Evolutionary conservation across 2,888 invertebrate genomes (phyloP), one percentile per base, ranked within the genome.

Genomic region (Ormyrus pomaceus): DNA sequence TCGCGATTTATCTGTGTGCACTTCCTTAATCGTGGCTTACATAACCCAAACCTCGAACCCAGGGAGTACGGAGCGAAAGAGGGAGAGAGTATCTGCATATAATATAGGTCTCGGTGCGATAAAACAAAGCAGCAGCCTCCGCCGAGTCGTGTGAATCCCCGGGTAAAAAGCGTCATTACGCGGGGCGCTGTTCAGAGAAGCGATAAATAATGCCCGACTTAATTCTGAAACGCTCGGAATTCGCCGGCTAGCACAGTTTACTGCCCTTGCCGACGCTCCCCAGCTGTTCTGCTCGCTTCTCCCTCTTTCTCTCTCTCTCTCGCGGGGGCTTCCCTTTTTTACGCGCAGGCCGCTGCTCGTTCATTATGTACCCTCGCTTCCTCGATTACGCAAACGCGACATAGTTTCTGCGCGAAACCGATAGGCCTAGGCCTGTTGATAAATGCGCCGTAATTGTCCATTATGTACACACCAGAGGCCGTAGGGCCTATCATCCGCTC

Each of bases 1-100:
- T 71, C 72, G 10, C 53, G 19, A 83, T 83, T 82, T 78, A 82
- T 83, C 79, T 77, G 69, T 34, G 34, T 65, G 50, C 56, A 55
- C 61, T 34, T 56, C 69, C 69, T n/a, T 55, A 69, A 56, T 68
- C 69, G 46, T 10, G 10, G 9, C 64, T 73, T 73, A 55, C 46
- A 55, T 55, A 64, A 73, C 46, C 11, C 45, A 13, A 53, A 48
- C 48, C n/a, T n/a, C 13, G 56, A 71, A 53, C 34, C n/a, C 55
- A 10, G 34, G 4, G 34, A 34, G 34, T 4, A 34, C 34, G 34
- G 34, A 34, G 34, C 2, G 34, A 34, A 34, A 34, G 34, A 34
- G 34, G 4, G 48, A 13, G 8, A n/a, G 5, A 34, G 9, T 58
- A 48, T 69, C 46, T 58, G 46, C 69, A 45, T 70, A 13, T 62